phyloP scores from a whole-genome alignment of 2,888 invertebrate species.

The Macrostomum cliftonense region DNA sequence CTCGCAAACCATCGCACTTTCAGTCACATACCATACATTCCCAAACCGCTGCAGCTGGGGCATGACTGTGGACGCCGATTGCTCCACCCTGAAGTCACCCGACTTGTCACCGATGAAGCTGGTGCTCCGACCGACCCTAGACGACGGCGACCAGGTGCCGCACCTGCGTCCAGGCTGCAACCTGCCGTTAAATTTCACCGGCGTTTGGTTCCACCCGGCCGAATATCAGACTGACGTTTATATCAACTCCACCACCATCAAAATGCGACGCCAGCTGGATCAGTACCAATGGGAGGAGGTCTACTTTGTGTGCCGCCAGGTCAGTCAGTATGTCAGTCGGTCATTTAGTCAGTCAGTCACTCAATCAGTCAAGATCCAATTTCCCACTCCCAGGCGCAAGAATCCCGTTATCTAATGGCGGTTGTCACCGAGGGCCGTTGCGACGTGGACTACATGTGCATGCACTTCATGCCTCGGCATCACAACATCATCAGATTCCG shows the following conservation, averaged over 20 bases:
- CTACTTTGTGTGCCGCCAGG: constrained; percentile 79
- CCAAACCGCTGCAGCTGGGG: constrained; percentile 2
- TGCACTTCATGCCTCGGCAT: constrained; percentile 82
- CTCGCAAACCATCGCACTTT: too few species aligned
- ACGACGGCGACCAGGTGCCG: constrained; percentile 13
- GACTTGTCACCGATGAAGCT: constrained; percentile 46
- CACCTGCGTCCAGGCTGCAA: constrained; percentile 63
- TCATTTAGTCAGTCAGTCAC: too few species aligned
- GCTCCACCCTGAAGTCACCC: constrained; percentile 71
- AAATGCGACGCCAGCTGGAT: constrained; percentile 82
- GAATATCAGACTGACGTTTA: constrained; percentile 68
- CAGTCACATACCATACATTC: too few species aligned
- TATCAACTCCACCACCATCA: constrained; percentile 85
- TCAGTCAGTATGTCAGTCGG: too few species aligned
- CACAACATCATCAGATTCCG: constrained; percentile 76
- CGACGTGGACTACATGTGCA: constrained; percentile 90
- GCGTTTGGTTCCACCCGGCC: constrained; percentile 89
- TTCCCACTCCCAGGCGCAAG: constrained; percentile 45
- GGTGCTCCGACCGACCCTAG: constrained; percentile 25
- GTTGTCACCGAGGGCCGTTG: constrained; percentile 83
- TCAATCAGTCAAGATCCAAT: too few species aligned
- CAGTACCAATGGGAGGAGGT: constrained; percentile 51
- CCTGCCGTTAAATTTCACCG: constrained; percentile 74
- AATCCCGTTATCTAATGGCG: constrained; percentile 80
- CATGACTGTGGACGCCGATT: constrained; percentile 48